Evolutionary conservation across 2,797 vertebrate genomes (phyloP).

Genomic region (Carduelis carduelis): DNA sequence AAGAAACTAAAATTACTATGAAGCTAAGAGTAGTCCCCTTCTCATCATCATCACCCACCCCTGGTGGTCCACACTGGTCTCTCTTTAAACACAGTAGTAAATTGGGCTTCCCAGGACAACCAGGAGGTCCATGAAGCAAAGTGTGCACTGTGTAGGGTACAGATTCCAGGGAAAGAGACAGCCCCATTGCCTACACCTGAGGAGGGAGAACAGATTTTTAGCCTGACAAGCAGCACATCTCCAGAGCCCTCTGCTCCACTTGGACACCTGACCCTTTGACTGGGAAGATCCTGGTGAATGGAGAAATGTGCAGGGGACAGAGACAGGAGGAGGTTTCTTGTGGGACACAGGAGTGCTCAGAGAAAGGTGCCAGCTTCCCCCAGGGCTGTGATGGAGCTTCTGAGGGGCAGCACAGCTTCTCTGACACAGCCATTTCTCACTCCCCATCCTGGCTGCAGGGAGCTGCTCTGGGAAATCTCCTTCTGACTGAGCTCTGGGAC

Average conservation of each 20-base stretch:
- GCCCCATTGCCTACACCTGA: no score
- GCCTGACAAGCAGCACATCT: background rate
- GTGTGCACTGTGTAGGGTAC: background rate
- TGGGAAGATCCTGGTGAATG: background rate
- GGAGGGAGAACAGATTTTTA: background rate
- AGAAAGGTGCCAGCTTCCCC: background rate
- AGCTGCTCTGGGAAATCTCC: background rate
- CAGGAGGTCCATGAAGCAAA: background rate
- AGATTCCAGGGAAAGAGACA: background rate
- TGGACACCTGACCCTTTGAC: background rate
- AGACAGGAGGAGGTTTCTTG: background rate
- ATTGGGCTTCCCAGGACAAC: background rate
- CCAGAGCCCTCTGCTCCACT: background rate
- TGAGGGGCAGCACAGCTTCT: background rate
- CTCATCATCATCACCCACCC: rapidly evolving
- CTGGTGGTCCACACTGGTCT: background rate
- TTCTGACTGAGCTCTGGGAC: background rate
- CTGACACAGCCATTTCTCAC: background rate
- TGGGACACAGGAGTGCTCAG: background rate
- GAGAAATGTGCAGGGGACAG: background rate
- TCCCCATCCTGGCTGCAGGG: background rate
- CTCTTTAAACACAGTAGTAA: background rate
- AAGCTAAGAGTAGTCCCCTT: background rate
- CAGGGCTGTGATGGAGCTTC: background rate
- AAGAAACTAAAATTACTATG: background rate